Conservation (phyloP, 2,113 vertebrate species). For the Strix uralensis region DNA sequence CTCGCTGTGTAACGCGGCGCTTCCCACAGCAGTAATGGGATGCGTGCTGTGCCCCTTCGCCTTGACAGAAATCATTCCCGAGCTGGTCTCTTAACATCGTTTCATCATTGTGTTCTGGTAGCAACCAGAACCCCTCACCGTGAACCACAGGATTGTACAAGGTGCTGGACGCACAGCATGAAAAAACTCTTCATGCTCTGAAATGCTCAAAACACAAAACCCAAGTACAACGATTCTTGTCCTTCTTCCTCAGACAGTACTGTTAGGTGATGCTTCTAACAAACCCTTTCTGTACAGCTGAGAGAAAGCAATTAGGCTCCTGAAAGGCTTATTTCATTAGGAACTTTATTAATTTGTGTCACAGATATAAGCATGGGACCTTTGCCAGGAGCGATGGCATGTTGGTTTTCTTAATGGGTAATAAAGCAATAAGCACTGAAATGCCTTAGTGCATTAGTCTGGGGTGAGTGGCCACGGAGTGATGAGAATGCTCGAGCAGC, state of each 20-base stretch:
- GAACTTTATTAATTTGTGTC: neutral
- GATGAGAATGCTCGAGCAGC: neutral
- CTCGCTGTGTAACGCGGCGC: neutral
- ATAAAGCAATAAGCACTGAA: fast-evolving
- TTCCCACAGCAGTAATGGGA: neutral
- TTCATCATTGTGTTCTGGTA: neutral
- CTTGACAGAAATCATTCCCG: neutral
- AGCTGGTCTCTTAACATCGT: neutral
- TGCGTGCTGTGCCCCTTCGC: neutral
- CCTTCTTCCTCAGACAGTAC: neutral
- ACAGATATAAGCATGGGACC: fast-evolving
- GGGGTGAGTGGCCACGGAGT: neutral
- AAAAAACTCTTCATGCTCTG: neutral
- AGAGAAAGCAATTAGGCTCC: neutral
- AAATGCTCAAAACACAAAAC: neutral
- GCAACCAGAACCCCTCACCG: neutral
- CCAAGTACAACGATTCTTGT: fast-evolving
- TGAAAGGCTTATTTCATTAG: neutral
- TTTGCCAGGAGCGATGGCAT: neutral
- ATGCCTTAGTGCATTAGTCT: fast-evolving
- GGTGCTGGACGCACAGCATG: fast-evolving
- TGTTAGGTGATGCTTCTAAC: neutral
- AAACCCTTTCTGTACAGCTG: neutral
- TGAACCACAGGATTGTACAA: neutral
- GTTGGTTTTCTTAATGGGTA: neutral